Evolutionary conservation across 1,140 invertebrate species (phyloP).

Genomic region (Thaumetopoea pityocampa): DNA sequence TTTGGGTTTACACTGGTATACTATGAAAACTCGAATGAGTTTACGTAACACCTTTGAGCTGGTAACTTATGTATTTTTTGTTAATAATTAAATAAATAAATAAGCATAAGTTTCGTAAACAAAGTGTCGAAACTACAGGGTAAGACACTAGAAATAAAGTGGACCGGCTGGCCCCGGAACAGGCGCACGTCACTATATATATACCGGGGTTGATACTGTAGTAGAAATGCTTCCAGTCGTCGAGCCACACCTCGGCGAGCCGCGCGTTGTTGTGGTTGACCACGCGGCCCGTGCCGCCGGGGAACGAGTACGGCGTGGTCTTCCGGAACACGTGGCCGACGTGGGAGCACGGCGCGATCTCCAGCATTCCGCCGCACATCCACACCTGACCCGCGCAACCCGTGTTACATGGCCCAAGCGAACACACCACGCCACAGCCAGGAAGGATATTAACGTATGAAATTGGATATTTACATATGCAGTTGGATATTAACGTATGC

Average conservation of each 20-base stretch:
- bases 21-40: too few relatives aligned
- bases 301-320: slow-evolving; percentile 99
- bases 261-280: slow-evolving; percentile 99
- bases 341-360: slow-evolving; percentile 94
- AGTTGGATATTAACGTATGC: too few relatives aligned
- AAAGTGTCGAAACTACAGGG: background rate
- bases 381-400: slow-evolving; percentile 83
- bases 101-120: background rate
- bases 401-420: slow-evolving; percentile 6
- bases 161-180: slow-evolving; percentile 1
- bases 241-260: slow-evolving; percentile 97
- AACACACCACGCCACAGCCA: slow-evolving; percentile 1
- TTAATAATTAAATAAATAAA: too few relatives aligned
- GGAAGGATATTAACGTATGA: background rate
- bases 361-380: slow-evolving; percentile 96
- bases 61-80: too few relatives aligned
- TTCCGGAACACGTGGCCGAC: slow-evolving; percentile 99
- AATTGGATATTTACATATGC: background rate
- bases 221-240: slow-evolving; percentile 98
- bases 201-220: slow-evolving; percentile 97
- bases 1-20: too few relatives aligned
- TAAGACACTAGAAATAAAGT: too few relatives aligned
- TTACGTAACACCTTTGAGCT: too few relatives aligned
- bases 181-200: background rate
- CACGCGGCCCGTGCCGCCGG: slow-evolving; percentile 97